These are phyloP conservation scores for Riptortus pedestris DNA, from an alignment of 1,140 invertebrate species.

Conservation along the genomic window DNA sequence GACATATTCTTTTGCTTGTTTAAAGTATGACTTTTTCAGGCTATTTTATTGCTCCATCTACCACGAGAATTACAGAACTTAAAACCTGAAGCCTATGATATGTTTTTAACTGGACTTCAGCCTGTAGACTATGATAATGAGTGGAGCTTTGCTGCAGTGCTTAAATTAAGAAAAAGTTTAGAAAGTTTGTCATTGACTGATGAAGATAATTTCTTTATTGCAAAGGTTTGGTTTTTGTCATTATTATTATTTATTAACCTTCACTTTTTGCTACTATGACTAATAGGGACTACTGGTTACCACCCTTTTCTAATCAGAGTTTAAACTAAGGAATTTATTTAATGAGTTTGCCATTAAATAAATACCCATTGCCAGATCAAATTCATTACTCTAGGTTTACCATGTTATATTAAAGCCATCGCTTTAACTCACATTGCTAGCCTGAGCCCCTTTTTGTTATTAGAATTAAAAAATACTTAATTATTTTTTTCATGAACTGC, in stretches of 20 bases:
- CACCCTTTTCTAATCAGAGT: neutral
- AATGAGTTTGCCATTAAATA: too few species aligned
- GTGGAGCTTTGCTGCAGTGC: slow-evolving; percentile 7
- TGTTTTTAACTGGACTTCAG: slow-evolving; percentile 5
- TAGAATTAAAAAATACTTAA: neutral
- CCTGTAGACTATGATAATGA: slow-evolving; percentile 19
- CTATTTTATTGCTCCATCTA: slow-evolving; percentile 1
- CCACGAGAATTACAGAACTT: slow-evolving; percentile 3
- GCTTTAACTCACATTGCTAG: too few species aligned
- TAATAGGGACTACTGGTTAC: too few species aligned
- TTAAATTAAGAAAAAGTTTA: neutral
- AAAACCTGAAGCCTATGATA: neutral
- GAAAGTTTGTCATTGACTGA: neutral
- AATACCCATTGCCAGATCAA: too few species aligned
- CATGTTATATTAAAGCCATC: too few species aligned
- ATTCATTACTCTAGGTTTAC: too few species aligned
- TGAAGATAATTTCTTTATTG: neutral
- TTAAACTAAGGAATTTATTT: too few species aligned
- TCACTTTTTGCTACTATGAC: too few species aligned
- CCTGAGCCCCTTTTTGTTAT: neutral
- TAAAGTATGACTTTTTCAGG: slow-evolving; percentile 12
- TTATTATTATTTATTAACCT: too few species aligned
- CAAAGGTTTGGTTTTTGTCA: neutral
- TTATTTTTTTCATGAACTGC: too few species aligned
- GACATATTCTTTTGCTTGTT: too few species aligned